Base-by-base conservation (phyloP, 2,888 invertebrate genomes). In the Eupithecia dodoneata region DNA sequence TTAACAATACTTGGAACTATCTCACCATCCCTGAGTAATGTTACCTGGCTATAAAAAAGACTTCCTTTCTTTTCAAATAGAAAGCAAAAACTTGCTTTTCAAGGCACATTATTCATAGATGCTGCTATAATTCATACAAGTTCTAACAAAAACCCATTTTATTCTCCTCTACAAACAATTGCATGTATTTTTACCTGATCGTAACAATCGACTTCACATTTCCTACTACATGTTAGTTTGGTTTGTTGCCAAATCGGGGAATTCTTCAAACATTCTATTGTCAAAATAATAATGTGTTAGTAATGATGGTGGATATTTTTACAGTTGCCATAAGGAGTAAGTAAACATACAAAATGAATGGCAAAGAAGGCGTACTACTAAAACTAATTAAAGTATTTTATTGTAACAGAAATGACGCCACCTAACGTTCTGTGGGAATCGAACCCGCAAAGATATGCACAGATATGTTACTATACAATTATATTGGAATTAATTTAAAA, bases 201-300 rank as follows among this genome's bases (percentile, higher is more conserved):
- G 81, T 82, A 82, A 88, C 63, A 63, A 89, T 86, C 86, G 86
- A 85, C 85, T 87, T 85, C 88, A 87, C 84, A 86, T 82, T 87
- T 85, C 85, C 86, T 86, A 85, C 85, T 91, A 90, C 86, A 90
- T 89, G 89, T 92, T 92, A 92, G 89, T 87, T 90, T 90, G 91
- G 89, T 91, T 93, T 89, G 92, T 88, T 85, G 93, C 93, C 94
- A 95, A 92, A 86, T 91, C 93, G 80, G 95, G 95, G 88, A 94
- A 94, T 86, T 95, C 95, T 94, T 95, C 90, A 92, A 95, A 95
- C 93, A 94, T 94, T 93, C 95, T 95, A 94, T 88, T 87, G 86
- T 86, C 90, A 93, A 92, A 92, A 93, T 85, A 94, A 93, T 87
- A 85, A 79, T 78, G 81, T 88, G 93, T 94, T 94, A 93, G 93